Evolutionary conservation across 2,888 invertebrate species (phyloP), one percentile per base, ranked within the genome.

Genomic region (Meloe dianella): DNA sequence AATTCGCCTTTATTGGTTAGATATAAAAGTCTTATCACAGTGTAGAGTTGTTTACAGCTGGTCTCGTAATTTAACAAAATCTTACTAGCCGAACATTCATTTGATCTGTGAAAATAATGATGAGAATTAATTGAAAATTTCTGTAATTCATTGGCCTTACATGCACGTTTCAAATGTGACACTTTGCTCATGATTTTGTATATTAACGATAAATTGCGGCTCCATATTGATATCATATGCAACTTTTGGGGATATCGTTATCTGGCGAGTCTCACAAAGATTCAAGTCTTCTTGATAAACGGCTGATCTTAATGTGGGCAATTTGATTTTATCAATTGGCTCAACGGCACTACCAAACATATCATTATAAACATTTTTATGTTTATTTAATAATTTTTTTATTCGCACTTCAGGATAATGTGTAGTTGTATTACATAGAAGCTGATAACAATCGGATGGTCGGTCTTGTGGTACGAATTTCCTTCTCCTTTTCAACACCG

Each of bases 11-110:
- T 68, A 51, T 69, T 68, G 6, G 70, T 68, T 6, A 74, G 41
- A 27, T 71, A 69, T 12, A 75, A 66, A n/a, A 75, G 60, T 63
- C 71, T 63, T 9, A 73, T 70, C 14, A 68, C 61, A 32, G 59
- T 72, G 56, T 71, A 74, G 17, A 71, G 65, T 54, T 75, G 75
- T 58, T 71, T 73, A 61, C 75, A 75, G 29, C 64, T 63, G 1
- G 70, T 70, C 63, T 71, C 59, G 32, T 73, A 73, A 57, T 70
- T 57, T n/a, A 68, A 38, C 2, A 70, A 67, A 35, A 71, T 60
- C 22, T 68, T 70, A 29, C 68, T 69, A n/a, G 60, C 24, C 14
- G 72, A 65, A 12, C 67, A 65, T 41, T 61, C 51, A 9, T 61
- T 61, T 1, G 60, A 57, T 47, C 65, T 65, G 61, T 24, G 10